Evolutionary conservation across 2,113 vertebrate species (phyloP).

Genomic region (Corydoras sp.): DNA sequence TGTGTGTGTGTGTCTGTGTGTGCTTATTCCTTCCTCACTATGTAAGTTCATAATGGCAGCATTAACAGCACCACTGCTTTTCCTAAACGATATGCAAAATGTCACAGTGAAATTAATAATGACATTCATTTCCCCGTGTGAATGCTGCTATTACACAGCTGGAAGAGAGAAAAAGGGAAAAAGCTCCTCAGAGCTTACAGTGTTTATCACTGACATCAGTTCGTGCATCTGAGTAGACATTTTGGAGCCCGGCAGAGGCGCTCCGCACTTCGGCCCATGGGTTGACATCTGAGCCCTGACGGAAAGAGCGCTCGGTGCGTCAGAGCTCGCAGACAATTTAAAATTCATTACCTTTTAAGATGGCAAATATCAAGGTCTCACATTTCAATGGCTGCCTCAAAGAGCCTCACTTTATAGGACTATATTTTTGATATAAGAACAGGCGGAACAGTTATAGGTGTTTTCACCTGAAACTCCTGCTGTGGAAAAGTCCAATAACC

Average conservation of each 20-base stretch:
- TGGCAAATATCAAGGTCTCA: slow-evolving; percentile 42
- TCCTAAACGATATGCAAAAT: slow-evolving; percentile 40
- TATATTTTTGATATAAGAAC: slow-evolving; percentile 16
- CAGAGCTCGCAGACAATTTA: slow-evolving; percentile 37
- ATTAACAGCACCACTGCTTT: slow-evolving; percentile 15
- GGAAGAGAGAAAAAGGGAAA: slow-evolving; percentile 24
- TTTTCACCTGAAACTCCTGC: neutral
- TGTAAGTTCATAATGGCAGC: slow-evolving; percentile 31
- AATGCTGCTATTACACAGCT: slow-evolving; percentile 35
- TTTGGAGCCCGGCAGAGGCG: slow-evolving; percentile 9
- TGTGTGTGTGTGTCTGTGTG: no score
- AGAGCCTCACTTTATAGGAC: slow-evolving; percentile 34
- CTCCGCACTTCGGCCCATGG: slow-evolving; percentile 32
- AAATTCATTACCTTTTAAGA: slow-evolving; percentile 43
- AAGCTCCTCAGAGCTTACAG: slow-evolving; percentile 8
- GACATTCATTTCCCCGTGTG: slow-evolving; percentile 34
- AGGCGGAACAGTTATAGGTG: neutral
- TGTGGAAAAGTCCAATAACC: slow-evolving; percentile 1
- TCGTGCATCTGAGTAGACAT: slow-evolving; percentile 18
- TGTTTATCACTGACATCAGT: slow-evolving; percentile 11
- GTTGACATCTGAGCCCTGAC: slow-evolving; percentile 38
- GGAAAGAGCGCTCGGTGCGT: slow-evolving; percentile 28
- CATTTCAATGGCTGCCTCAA: slow-evolving; percentile 39
- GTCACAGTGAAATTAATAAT: slow-evolving; percentile 45
- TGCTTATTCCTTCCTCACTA: neutral